phyloP scores from a whole-genome alignment of 2,797 vertebrate genomes.

The Cryptoblepharus egeriae region DNA sequence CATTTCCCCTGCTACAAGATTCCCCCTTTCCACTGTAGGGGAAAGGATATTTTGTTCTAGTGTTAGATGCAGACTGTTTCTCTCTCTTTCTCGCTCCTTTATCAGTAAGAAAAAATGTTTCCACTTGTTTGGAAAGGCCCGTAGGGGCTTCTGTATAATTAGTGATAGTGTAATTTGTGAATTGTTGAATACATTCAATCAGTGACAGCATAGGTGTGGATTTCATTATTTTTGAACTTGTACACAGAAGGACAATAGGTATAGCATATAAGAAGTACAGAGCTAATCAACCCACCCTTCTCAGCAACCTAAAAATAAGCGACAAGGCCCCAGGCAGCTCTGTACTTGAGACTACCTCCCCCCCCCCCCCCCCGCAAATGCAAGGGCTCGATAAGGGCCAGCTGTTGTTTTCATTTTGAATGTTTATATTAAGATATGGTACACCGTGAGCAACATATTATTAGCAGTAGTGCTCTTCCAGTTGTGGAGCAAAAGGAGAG shows the following conservation, averaged over 20 bases:
- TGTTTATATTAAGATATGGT: conserved; percentile 53
- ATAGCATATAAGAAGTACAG: conserved; percentile 44
- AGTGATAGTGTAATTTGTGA: conserved; percentile 30
- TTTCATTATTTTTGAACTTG: conserved; percentile 57
- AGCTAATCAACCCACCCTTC: conserved; percentile 62
- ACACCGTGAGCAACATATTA: conserved; percentile 18
- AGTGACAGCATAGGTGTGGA: conserved; percentile 43
- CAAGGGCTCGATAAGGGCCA: conserved; percentile 39
- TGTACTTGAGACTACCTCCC: background rate
- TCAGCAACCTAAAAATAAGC: conserved; percentile 8
- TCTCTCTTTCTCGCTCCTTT: too few relatives aligned
- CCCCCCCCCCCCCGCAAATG: background rate
- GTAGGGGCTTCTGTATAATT: conserved; percentile 16
- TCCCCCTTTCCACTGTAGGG: background rate
- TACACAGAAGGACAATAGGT: conserved; percentile 36
- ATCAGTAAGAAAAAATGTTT: too few relatives aligned
- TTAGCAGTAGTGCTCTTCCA: conserved; percentile 29
- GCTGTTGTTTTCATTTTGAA: conserved; percentile 51
- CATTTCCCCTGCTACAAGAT: background rate
- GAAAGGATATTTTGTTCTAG: background rate
- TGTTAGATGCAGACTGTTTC: too few relatives aligned
- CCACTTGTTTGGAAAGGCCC: background rate
- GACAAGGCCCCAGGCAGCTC: conserved; percentile 47
- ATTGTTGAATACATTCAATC: conserved; percentile 34
- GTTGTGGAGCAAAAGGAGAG: conserved; percentile 7